phyloP scores from a whole-genome alignment of 2,797 vertebrate species.

The Erethizon dorsatum region DNA sequence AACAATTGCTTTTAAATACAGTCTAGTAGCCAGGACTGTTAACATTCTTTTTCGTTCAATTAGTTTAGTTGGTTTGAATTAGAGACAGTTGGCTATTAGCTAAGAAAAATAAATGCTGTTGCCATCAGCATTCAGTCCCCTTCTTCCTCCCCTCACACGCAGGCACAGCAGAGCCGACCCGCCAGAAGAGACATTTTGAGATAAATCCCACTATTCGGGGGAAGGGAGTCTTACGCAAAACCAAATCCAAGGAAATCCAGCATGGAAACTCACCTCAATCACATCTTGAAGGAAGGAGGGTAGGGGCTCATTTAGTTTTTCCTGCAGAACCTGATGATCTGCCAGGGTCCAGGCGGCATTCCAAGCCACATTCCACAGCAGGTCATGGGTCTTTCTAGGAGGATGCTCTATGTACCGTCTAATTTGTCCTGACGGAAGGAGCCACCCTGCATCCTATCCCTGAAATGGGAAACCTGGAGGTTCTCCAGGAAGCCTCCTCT shows the following conservation, averaged over 20 bases:
- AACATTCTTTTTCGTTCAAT: conserved; percentile 91
- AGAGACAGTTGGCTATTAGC: conserved; percentile 89
- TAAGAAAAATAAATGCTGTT: conserved; percentile 77
- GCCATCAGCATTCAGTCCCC: conserved; percentile 18
- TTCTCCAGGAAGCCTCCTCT: neutral
- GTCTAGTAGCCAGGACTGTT: conserved; percentile 90
- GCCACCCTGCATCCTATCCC: fast-evolving
- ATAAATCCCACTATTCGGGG: conserved; percentile 76
- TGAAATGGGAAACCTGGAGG: neutral
- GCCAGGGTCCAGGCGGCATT: neutral
- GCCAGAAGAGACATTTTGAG: conserved; percentile 68
- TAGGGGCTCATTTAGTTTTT: fast-evolving
- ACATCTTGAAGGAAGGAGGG: too few relatives aligned
- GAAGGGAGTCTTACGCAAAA: neutral
- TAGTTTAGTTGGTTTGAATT: conserved; percentile 94
- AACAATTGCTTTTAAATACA: conserved; percentile 92
- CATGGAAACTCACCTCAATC: neutral
- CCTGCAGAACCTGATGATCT: too few relatives aligned
- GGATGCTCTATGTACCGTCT: neutral
- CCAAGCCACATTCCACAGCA: neutral
- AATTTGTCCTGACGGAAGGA: neutral
- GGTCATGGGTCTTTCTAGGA: neutral
- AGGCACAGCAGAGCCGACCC: neutral
- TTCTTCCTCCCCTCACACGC: too few relatives aligned
- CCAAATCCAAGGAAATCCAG: neutral